Conservation (phyloP, 2,113 vertebrate genomes). For the Cebus imitator region DNA sequence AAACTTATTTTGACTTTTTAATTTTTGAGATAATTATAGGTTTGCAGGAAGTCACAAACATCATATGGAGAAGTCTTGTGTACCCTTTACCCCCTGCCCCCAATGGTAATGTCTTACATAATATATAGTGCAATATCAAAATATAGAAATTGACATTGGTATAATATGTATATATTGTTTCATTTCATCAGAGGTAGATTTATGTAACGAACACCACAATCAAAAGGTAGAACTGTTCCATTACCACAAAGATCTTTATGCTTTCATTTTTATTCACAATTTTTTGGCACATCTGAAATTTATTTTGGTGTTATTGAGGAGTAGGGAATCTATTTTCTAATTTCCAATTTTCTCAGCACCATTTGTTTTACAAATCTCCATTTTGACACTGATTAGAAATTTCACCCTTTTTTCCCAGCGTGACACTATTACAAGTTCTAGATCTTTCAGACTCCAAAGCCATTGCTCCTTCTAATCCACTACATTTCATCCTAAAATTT, state of each 20-base stretch:
- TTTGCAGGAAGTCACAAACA: not conserved
- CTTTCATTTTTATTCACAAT: constrained; percentile 24
- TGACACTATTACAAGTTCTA: not conserved
- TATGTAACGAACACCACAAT: not conserved
- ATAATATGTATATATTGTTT: not conserved
- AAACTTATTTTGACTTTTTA: constrained; percentile 21
- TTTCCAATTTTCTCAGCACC: constrained; percentile 6
- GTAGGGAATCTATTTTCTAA: not conserved
- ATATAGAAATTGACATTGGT: not conserved
- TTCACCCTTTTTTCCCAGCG: not conserved
- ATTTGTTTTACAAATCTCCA: constrained; percentile 3
- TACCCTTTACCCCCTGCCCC: not conserved
- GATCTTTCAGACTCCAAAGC: not conserved
- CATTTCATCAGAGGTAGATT: not conserved
- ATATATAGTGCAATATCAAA: not conserved
- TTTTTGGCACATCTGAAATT: not conserved
- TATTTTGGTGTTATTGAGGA: constrained; percentile 30
- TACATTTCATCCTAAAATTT: not conserved
- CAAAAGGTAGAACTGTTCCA: not conserved
- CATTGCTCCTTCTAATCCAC: not conserved
- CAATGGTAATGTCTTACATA: not conserved
- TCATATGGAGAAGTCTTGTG: not conserved
- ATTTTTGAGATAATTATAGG: constrained; percentile 10
- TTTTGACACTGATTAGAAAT: constrained; percentile 39
- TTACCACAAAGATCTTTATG: not conserved